Evolutionary conservation across 2,113 vertebrate species (phyloP).

Genomic region (Centrocercus urophasianus): DNA sequence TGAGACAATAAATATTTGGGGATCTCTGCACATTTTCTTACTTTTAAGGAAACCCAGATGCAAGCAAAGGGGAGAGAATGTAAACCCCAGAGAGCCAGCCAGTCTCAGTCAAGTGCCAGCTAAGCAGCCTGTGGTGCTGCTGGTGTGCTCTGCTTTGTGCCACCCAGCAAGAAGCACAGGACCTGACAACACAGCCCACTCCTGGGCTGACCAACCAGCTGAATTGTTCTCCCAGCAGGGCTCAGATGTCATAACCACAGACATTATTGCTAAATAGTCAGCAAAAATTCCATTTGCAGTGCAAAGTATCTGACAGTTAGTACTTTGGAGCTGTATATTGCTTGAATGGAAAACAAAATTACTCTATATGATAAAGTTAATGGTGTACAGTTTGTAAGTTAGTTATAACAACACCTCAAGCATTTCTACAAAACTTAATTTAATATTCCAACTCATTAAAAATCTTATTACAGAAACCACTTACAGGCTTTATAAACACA

Average conservation of each 20-base stretch:
- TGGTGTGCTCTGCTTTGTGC: neutral
- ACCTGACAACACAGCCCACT: neutral
- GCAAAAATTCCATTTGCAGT: neutral
- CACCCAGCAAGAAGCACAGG: neutral
- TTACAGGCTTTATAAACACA: conserved; percentile 37
- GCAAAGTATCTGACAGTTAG: neutral
- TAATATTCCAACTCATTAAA: conserved; percentile 63
- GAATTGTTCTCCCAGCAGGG: neutral
- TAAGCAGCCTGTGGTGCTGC: neutral
- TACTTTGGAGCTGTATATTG: neutral
- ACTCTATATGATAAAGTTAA: conserved; percentile 31
- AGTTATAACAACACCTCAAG: conserved; percentile 48
- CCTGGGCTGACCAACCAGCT: too few species aligned
- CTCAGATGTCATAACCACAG: neutral
- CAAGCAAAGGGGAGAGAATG: neutral
- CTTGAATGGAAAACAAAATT: conserved; percentile 7
- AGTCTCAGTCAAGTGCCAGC: neutral
- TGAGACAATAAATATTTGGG: neutral
- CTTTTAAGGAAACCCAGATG: neutral
- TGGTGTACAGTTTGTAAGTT: conserved; percentile 2
- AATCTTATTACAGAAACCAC: conserved; percentile 56
- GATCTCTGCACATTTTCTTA: neutral
- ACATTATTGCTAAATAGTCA: neutral
- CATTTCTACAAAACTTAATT: conserved; percentile 44
- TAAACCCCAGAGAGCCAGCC: neutral